phyloP scores from a whole-genome alignment of 2,797 vertebrate genomes.

The Sylvia borin region DNA sequence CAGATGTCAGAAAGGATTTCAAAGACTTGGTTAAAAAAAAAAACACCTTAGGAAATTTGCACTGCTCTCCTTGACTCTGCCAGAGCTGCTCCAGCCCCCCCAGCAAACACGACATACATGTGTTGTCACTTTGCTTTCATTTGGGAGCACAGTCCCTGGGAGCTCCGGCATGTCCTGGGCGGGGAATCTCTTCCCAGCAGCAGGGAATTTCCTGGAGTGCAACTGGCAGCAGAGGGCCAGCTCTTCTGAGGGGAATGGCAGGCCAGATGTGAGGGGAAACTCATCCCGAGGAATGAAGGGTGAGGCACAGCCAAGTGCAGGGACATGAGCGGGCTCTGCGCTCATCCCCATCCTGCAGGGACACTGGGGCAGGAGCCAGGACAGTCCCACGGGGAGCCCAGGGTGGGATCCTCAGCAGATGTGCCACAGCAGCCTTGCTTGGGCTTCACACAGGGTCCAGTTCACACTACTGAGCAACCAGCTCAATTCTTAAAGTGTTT shows the following conservation, averaged over 20 bases:
- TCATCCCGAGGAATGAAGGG: accelerated
- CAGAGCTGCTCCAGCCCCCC: neutral
- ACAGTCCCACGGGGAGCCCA: neutral
- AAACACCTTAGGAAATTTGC: neutral
- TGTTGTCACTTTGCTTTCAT: neutral
- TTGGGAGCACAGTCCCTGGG: neutral
- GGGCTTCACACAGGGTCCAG: neutral
- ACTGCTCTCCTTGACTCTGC: neutral
- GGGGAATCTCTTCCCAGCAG: neutral
- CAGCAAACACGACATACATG: neutral
- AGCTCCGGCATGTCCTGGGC: neutral
- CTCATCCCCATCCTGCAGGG: neutral
- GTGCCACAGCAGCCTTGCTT: neutral
- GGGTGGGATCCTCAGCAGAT: neutral
- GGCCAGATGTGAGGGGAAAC: neutral
- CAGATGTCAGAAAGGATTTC: conserved; percentile 71
- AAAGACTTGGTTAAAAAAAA: neutral
- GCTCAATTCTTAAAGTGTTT: neutral
- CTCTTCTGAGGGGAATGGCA: neutral
- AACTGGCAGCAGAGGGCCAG: neutral
- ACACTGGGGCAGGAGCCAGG: neutral
- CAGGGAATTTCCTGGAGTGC: neutral
- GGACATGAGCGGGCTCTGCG: accelerated
- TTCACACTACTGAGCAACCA: neutral
- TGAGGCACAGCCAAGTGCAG: accelerated